Percentiles rank a stretch among this genome's conserved stretches.
Evolutionary conservation across 2,888 invertebrate genomes (phyloP).

Genomic region (Platerodrilus igneus): DNA sequence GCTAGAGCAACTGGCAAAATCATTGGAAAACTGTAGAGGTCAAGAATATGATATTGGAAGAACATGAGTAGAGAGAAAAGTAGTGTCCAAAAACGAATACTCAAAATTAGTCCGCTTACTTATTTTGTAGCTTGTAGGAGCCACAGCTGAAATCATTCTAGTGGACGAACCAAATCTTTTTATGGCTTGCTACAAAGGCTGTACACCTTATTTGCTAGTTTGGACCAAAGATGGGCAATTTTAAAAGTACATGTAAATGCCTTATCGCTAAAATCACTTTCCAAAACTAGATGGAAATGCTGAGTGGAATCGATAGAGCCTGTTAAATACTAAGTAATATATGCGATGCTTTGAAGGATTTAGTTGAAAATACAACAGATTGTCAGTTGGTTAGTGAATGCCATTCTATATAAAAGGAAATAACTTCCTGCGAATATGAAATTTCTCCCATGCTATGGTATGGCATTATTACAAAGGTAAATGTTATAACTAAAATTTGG

Average conservation of each 20-base stretch:
- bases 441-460: constrained; percentile 15
- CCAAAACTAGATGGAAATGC: constrained; percentile 6
- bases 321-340: constrained; percentile 16
- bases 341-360: constrained; percentile 10
- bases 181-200: constrained; percentile 16
- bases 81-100: constrained; percentile 22
- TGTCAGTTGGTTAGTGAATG: constrained; percentile 13
- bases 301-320: constrained; percentile 8
- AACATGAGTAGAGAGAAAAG: constrained; percentile 24
- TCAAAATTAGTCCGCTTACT: constrained; percentile 15
- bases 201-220: constrained; percentile 19
- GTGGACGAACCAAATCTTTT: constrained; percentile 15
- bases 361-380: constrained; percentile 13
- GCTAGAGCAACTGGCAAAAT: constrained; percentile 12
- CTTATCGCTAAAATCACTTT: constrained; percentile 12
- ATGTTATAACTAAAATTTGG: constrained; percentile 17
- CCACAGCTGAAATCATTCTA: constrained; percentile 18
- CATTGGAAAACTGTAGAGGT: constrained; percentile 16
- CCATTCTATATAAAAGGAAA: constrained; percentile 17
- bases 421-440: constrained; percentile 15
- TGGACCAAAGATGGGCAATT: constrained; percentile 18
- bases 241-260: constrained; percentile 19
- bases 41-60: too few relatives aligned
- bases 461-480: constrained; percentile 13
- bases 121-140: constrained; percentile 21